Evolutionary conservation across 2,888 invertebrate genomes (phyloP), one percentile per base, ranked within the genome.

Genomic region (Xylota segnis): DNA sequence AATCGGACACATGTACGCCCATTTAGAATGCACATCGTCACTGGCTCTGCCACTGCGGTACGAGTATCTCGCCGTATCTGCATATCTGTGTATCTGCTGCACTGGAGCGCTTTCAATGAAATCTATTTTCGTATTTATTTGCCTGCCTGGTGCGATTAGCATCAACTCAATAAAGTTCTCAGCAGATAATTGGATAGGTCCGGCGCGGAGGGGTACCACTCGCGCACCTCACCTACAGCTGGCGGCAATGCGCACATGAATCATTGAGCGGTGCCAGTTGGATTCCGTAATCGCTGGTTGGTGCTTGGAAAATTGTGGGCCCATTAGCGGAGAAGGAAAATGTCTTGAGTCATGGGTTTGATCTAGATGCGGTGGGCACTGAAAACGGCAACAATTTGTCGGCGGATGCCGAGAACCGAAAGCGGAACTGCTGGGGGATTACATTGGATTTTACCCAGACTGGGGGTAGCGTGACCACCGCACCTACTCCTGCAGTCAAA

Each of bases 141-240:
- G 50, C 59, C 40, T 59, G 70, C 75, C 18, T n/a, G 7, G 68
- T 7, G 6, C 34, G 84, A 84, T 84, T 34, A 34, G 56, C 70
- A 84, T 84, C 84, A 52, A 18, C 75, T 81, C 84, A 75, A 84
- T 84, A 84, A 84, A 84, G 84, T 84, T 81, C 84, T 84, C 84
- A 81, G 75, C 70, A 75, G 70, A 75, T 84, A 84, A 84, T 81
- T 81, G 84, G 81, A 71, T 47, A 70, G 63, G 66, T 72, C 59
- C 68, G 71, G 32, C 23, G 43, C 32, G 52, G 10, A n/a, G n/a
- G 54, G 56, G 61, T 66, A 61, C 59, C 0, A 40, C 40, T 40
- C 23, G 10, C 14, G 45, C 12, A 40, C 40, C 40, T 40, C 23
- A 65, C 78, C 72, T 78, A 68, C 63, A 70, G 58, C 70, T 79